Evolutionary conservation across 2,888 invertebrate genomes (phyloP), one percentile per base, ranked within the genome.

Genomic region (Zygothrica quintamaculata): DNA sequence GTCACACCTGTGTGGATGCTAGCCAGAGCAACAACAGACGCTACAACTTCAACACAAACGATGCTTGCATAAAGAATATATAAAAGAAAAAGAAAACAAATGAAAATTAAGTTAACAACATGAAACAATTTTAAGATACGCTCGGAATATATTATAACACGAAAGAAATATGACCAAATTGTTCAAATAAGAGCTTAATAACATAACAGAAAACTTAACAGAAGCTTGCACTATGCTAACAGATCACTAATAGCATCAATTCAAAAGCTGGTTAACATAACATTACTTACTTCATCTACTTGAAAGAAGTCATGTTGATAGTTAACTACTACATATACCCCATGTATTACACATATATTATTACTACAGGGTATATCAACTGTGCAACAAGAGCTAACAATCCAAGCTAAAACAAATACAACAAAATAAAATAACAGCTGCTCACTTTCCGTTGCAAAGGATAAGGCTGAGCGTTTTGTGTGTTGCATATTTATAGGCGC

Each of bases 401-500:
- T 25, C 13, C 43, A 8, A 53, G 11, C 42, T 71, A 48, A 57
- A 69, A 15, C 46, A 58, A 61, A 37, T 62, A 25, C 48, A 61
- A 68, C 53, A 55, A 64, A 77, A 80, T 65, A 62, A 76, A 74
- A 74, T 74, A 74, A 65, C 80, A 81, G 76, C 81, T 81, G 80
- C 68, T 78, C 76, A 48, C 65, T 68, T 81, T 78, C 74, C 67
- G 53, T 53, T 58, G 37, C 47, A 43, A 37, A 37, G n/a, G n/a
- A 33, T 12, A 4, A 18, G 34, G 33, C 13, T 39, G 37, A 26
- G 25, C 55, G 40, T 67, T 73, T 58, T 51, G 61, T 65, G 52
- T 59, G 62, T 67, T 84, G 87, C 87, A 84, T 87, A 84, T 84
- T 84, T 84, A 84, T 84, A 84, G 82, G 82, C 78, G 82, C 82